These are phyloP conservation scores for Ciconia nigra DNA, from an alignment of 2,797 vertebrate genomes.

Conservation along the genomic window DNA sequence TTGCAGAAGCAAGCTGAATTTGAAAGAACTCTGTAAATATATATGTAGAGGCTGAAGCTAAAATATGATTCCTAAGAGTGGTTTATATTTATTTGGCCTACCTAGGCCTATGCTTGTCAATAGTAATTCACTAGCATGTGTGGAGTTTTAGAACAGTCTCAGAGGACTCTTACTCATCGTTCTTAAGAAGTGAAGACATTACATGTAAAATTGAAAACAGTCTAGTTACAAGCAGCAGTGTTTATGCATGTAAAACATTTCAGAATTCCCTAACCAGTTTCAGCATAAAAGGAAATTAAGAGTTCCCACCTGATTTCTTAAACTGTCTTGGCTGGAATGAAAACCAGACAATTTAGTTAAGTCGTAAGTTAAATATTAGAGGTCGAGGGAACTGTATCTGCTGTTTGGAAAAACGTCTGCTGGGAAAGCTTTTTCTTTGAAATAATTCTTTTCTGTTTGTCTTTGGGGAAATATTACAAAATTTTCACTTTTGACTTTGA, in stretches of 20 bases:
- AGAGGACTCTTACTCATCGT: not conserved
- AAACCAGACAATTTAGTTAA: not conserved
- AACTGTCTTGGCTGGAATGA: not conserved
- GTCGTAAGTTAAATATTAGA: not conserved
- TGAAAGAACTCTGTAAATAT: not conserved
- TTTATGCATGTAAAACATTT: not conserved
- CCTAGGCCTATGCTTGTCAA: not conserved
- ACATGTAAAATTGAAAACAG: not conserved
- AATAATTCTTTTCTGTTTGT: slow-evolving; percentile 8
- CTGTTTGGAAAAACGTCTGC: not conserved
- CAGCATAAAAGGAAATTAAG: not conserved
- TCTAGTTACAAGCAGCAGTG: not conserved
- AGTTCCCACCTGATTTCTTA: not conserved
- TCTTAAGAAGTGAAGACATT: not conserved
- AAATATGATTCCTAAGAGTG: not conserved
- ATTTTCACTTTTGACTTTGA: slow-evolving; percentile 37
- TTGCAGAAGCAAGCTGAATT: not conserved
- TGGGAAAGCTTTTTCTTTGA: not conserved
- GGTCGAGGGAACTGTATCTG: not conserved
- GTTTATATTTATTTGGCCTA: not conserved
- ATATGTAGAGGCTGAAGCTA: not conserved
- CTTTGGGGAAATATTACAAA: not conserved
- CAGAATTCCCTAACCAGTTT: not conserved
- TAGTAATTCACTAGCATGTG: not conserved
- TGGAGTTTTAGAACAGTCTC: not conserved